phyloP scores from a whole-genome alignment of 2,888 invertebrate genomes.

The Brenthis hecate region DNA sequence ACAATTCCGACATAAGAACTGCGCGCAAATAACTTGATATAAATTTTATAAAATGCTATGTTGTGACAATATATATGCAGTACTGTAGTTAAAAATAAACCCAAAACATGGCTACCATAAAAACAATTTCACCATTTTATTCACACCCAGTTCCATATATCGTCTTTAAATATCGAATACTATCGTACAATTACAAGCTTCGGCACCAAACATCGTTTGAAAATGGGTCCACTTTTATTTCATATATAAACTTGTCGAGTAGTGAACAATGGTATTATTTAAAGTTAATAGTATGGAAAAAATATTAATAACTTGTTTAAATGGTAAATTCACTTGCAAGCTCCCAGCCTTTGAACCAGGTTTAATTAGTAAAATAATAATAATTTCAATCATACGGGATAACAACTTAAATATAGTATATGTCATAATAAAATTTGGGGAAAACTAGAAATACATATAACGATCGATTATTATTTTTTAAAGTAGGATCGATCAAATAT shows the following conservation, averaged over 20 bases:
- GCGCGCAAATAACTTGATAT: background rate
- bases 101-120: conserved; percentile 8
- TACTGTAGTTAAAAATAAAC: background rate
- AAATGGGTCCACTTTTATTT: conserved; percentile 8
- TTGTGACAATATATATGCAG: background rate
- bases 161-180: conserved; percentile 7
- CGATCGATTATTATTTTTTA: no score
- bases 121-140: conserved; percentile 4
- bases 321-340: background rate
- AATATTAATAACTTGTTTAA: conserved; percentile 1
- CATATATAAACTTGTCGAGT: conserved; percentile 12
- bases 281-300: conserved; percentile 18
- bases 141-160: conserved; percentile 4
- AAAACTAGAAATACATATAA: no score
- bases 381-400: no score
- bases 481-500: no score
- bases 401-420: no score
- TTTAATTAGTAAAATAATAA: no score
- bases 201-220: background rate
- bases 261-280: background rate
- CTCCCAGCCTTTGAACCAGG: background rate
- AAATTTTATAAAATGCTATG: conserved; percentile 10
- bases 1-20: conserved; percentile 8
- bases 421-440: no score
- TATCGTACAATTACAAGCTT: conserved; percentile 6